Percentiles rank a stretch among this genome's conserved stretches.
Conservation (phyloP, 2,797 vertebrate species). For the Rhinella marina region DNA sequence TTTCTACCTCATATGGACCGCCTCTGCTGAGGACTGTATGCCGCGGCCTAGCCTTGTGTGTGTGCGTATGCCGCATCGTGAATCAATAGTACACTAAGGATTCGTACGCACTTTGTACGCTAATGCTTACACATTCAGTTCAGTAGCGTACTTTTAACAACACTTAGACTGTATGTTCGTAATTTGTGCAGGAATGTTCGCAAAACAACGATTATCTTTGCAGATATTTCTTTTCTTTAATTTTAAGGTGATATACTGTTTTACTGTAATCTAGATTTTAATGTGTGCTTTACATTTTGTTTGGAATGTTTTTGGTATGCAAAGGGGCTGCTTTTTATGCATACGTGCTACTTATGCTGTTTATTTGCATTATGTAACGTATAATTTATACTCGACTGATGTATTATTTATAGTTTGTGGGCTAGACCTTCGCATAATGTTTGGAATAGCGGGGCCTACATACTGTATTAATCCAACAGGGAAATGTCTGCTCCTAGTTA, state of each 20-base stretch:
- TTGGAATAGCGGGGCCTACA: slow-evolving; percentile 24
- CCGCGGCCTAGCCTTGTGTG: too few relatives aligned
- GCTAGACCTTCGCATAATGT: slow-evolving; percentile 34
- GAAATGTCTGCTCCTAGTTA: slow-evolving; percentile 26
- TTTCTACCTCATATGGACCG: too few relatives aligned
- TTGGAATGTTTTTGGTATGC: neutral
- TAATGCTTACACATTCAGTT: too few relatives aligned
- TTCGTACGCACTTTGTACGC: too few relatives aligned
- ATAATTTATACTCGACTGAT: slow-evolving; percentile 46
- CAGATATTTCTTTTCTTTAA: neutral
- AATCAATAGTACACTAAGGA: too few relatives aligned
- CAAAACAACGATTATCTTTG: too few relatives aligned
- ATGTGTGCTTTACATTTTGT: neutral
- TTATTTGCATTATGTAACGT: slow-evolving; percentile 30
- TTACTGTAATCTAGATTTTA: neutral
- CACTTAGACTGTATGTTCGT: too few relatives aligned
- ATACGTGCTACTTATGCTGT: neutral
- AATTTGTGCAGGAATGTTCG: too few relatives aligned
- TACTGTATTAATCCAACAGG: slow-evolving; percentile 10
- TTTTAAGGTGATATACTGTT: neutral
- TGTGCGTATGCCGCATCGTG: too few relatives aligned
- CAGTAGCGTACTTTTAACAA: too few relatives aligned
- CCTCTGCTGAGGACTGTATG: too few relatives aligned
- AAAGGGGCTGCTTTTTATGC: neutral
- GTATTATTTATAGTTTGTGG: slow-evolving; percentile 47